Evolutionary conservation across 1,140 invertebrate species (phyloP), one percentile per base, ranked within the genome.

Genomic region (Atopsyche davidsoni): DNA sequence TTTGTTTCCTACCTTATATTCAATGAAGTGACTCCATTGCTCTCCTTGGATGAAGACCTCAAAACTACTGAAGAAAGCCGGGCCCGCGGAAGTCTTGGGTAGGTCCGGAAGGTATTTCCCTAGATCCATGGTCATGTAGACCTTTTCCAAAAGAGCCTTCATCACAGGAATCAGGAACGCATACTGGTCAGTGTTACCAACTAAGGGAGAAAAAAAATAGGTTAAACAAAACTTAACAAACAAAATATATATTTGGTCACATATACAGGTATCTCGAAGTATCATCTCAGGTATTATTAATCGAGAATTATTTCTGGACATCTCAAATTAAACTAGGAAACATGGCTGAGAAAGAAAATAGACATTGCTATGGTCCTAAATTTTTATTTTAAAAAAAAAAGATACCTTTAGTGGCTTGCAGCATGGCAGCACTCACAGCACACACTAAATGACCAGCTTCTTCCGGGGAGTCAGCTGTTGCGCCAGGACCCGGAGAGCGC

Each of bases 151-250:
- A 9, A 83, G 56, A 0, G 79, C 77, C 64, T 81, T 80, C 67
- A 83, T 68, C 17, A 83, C 78, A 3, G 79, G 79, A 57, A 82
- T 76, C 1, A 83, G 51, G 57, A 81, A 83, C 3, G 78, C 77
- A 60, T 82, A 81, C 48, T 78, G 77, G 42, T 79, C 78, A 3
- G 72, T 65, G 57, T 76, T 73, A 2, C 67, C 67, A 51, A 65
- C 75, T 77, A 36, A 16, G 60, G 58, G 24, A 44, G 46, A 35
- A 59, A 36, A 36, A n/a, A 43, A n/a, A 18, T n/a, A n/a, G n/a
- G n/a, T n/a, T n/a, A n/a, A n/a, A n/a, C n/a, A n/a, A n/a, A n/a
- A n/a, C n/a, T n/a, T n/a, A n/a, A n/a, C n/a, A n/a, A n/a, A n/a
- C n/a, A n/a, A n/a, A n/a, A n/a, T n/a, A n/a, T n/a, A n/a, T n/a